phyloP scores from a whole-genome alignment of 2,797 vertebrate species.

The Lacerta viridis region DNA sequence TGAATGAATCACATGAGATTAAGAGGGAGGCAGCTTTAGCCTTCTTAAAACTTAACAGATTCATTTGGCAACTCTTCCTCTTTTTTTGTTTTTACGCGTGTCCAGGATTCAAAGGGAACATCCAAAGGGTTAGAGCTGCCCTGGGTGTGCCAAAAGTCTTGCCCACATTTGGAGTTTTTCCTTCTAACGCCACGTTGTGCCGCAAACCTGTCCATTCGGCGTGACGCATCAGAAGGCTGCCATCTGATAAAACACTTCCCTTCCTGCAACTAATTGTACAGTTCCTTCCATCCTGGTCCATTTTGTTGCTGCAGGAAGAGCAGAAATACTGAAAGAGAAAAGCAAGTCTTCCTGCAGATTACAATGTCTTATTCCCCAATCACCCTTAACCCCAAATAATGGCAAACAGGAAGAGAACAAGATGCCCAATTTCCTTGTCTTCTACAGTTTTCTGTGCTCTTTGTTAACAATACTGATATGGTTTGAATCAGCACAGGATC shows the following conservation, averaged over 20 bases:
- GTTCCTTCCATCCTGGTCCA: not conserved
- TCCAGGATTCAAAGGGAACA: not conserved
- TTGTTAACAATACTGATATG: slow-evolving; percentile 65
- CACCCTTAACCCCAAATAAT: not conserved
- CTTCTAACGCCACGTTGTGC: not conserved
- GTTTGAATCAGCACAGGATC: slow-evolving; percentile 66
- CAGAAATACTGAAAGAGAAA: not conserved
- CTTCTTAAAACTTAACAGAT: not conserved
- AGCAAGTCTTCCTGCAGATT: not conserved
- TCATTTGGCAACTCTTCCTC: not conserved
- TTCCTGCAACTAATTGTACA: not conserved
- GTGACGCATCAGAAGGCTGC: too few species aligned
- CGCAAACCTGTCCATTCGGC: not conserved
- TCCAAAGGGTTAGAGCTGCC: not conserved
- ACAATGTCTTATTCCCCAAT: not conserved
- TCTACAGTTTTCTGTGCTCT: not conserved
- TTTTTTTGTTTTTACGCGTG: not conserved
- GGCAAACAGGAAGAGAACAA: not conserved
- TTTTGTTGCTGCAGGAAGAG: not conserved
- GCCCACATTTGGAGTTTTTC: not conserved
- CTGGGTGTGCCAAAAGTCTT: not conserved
- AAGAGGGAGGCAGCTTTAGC: not conserved
- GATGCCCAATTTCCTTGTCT: not conserved
- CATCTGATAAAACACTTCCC: not conserved
- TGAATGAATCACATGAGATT: not conserved